Base-by-base conservation (phyloP, 1,140 invertebrate species). In the Amphibalanus amphitrite region DNA sequence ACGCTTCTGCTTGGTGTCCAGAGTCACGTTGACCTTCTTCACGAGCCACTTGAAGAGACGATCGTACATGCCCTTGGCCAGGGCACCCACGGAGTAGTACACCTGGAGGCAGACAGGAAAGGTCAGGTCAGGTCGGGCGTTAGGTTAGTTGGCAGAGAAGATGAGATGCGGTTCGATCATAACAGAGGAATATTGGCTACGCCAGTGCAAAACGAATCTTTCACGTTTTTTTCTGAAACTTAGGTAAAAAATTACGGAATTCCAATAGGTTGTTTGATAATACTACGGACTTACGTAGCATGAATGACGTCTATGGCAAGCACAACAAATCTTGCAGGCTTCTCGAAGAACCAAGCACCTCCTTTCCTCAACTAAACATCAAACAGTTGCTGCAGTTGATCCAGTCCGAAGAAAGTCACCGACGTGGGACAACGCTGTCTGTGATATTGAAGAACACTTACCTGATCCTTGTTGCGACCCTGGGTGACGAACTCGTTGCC, bases 401-500 rank as follows among this genome's bases (percentile, higher is more conserved):
- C n/a, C n/a, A n/a, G n/a, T n/a, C n/a, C n/a, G n/a, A n/a, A n/a
- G n/a, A n/a, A n/a, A n/a, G n/a, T n/a, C n/a, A n/a, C n/a, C n/a
- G n/a, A n/a, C n/a, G n/a, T n/a, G n/a, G n/a, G n/a, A n/a, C n/a
- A n/a, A n/a, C n/a, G n/a, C n/a, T n/a, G n/a, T n/a, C n/a, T 38
- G 33, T 15, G 4, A 38, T 15, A 38, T 38, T 15, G 33, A 15
- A 38, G 33, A 6, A 8, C 47, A 59, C 47, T 23, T 74, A 86
- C 86, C 81, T 89, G 87, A 80, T 95, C 90, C 82, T 93, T 90
- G 86, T 93, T 97, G 88, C 93, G 91, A 84, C 95, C 95, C 83
- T 97, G 95, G 82, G 94, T 97, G 74, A 98, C 95, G 86, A 95
- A 96, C 82, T 97, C 95, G 84, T 93, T 96, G 85, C 96, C 96